Evolutionary conservation across 1,140 invertebrate species (phyloP), one percentile per base, ranked within the genome.

Genomic region (Hestina assimilis): DNA sequence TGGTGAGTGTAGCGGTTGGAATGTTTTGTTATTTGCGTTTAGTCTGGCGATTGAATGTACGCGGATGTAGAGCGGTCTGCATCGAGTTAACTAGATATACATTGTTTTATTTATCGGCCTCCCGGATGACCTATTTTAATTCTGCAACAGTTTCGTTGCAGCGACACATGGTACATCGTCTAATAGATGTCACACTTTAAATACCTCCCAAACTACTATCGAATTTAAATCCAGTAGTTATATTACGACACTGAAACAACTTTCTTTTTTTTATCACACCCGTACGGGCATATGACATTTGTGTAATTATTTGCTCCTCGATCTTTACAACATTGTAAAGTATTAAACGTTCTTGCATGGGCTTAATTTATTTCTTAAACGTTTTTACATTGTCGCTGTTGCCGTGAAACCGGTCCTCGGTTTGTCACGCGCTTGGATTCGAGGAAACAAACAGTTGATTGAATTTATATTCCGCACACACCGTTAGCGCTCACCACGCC

Each of bases 391-490:
- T 75, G 71, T 78, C 72, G 59, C 69, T 69, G 63, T 69, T 19
- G 65, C 75, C 72, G 68, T 69, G 71, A 71, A 75, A 81, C 76
- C 74, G 71, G 77, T 79, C 63, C 59, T 65, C 35, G 59, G 65
- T 66, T 72, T 68, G 80, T 76, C 74, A 77, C 78, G 73, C 79
- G 69, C 66, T 62, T 66, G 62, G 42, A 58, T 82, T 80, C 79
- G 64, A 68, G 68, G 77, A 80, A 84, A 79, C 68, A 61, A 83
- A 78, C 79, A 79, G 79, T 79, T 83, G 73, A 79, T 80, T 70
- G 63, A 71, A 80, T 74, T 67, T 65, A 59, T 77, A 85, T 83
- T 85, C 79, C 74, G 76, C 68, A 67, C 79, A 78, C 77, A 71
- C 58, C 23, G 48, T 35, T 33, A 40, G 35, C 42, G 40, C 23